phyloP scores from a whole-genome alignment of 2,888 invertebrate species.

The Mycogona germanica region DNA sequence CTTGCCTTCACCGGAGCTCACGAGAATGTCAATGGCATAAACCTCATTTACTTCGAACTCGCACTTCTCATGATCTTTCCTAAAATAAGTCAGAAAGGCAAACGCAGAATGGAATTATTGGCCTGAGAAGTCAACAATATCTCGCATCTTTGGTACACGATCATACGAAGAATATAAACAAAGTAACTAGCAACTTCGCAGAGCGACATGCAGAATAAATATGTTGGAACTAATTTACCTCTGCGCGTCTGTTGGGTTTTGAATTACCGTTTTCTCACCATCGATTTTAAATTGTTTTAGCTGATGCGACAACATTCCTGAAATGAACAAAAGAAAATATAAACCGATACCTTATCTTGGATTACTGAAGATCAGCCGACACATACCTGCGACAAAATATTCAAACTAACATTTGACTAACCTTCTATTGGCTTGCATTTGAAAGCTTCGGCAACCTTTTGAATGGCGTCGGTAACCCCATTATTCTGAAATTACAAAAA shows the following conservation, averaged over 20 bases:
- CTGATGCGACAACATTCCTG: conserved; percentile 59
- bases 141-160: too few species aligned
- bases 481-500: conserved; percentile 52
- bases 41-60: conserved; percentile 94
- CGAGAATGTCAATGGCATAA: conserved; percentile 95
- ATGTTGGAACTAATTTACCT: conserved; percentile 32
- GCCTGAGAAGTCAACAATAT: neutral
- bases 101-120: neutral
- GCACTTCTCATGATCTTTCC: conserved; percentile 93
- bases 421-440: conserved; percentile 98
- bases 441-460: conserved; percentile 82
- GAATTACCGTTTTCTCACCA: conserved; percentile 93
- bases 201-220: neutral
- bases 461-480: conserved; percentile 79
- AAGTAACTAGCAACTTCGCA: neutral
- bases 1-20: conserved; percentile 89
- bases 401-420: conserved; percentile 51
- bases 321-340: conserved; percentile 18
- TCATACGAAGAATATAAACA: too few species aligned
- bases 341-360: too few species aligned
- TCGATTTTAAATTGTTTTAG: conserved; percentile 93
- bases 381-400: neutral
- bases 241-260: conserved; percentile 95
- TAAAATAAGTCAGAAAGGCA: conserved; percentile 22
- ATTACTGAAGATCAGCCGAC: too few species aligned